A percentile compares a stretch with the other conserved stretches of the same genome.
Conservation (phyloP, 2,113 vertebrate species). For the Engraulis encrasicolus region DNA sequence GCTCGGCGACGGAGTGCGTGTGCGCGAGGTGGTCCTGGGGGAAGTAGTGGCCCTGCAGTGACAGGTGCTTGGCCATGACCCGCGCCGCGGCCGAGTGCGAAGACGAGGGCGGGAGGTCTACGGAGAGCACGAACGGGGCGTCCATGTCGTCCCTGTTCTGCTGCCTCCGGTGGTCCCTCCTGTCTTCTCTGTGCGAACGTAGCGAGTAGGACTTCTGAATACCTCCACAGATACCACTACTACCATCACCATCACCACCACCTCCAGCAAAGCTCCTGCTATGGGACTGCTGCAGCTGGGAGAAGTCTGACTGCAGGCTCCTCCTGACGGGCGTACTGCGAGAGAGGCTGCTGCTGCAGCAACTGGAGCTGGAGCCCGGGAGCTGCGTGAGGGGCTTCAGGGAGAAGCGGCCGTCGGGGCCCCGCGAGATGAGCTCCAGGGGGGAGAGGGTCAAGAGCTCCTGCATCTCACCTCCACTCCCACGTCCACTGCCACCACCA, state of each 20-base stretch:
- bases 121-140: constrained; percentile 71
- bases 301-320: constrained; percentile 44
- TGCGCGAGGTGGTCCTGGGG: constrained; percentile 39
- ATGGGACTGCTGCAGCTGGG: neutral
- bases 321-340: constrained; percentile 38
- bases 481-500: too few relatives aligned
- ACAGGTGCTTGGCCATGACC: constrained; percentile 36
- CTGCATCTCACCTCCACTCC: too few relatives aligned
- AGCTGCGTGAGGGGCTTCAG: constrained; percentile 58
- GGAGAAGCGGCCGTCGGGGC: constrained; percentile 86
- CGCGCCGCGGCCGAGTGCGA: constrained; percentile 33
- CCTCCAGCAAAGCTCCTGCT: too few relatives aligned
- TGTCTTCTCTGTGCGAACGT: constrained; percentile 57
- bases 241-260: too few relatives aligned
- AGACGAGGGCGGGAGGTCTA: constrained; percentile 67
- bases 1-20: constrained; percentile 34
- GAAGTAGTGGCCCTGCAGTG: constrained; percentile 30
- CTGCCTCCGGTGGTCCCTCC: constrained; percentile 20
- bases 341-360: too few relatives aligned
- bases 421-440: constrained; percentile 85
- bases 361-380: neutral
- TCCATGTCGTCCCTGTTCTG: constrained; percentile 31
- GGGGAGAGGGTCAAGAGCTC: constrained; percentile 63
- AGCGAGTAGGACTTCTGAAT: constrained; percentile 65
- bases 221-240: neutral